These are phyloP conservation scores for Sinopyrophorus schimmeli DNA, from an alignment of 2,888 invertebrate genomes.

Conservation along the genomic window DNA sequence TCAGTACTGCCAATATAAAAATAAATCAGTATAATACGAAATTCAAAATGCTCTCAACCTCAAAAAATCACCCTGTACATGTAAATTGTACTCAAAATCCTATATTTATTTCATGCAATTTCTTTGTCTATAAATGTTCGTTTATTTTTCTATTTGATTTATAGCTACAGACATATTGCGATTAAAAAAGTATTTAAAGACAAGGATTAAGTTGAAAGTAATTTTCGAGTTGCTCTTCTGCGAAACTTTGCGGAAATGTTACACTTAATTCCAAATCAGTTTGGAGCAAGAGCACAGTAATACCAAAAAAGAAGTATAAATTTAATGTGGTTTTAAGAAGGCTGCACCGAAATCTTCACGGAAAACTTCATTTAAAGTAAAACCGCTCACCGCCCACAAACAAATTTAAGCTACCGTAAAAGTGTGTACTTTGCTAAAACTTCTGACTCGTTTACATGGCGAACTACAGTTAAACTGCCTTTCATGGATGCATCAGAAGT, in stretches of 20 bases:
- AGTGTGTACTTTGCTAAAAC: constrained; percentile 24
- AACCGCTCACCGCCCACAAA: constrained; percentile 26
- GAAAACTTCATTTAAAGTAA: constrained; percentile 28
- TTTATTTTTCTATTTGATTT: too few species aligned
- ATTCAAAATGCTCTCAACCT: too few species aligned
- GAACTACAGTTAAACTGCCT: constrained; percentile 27
- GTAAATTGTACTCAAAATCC: too few species aligned
- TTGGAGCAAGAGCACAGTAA: constrained; percentile 17
- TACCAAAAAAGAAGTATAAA: constrained; percentile 22
- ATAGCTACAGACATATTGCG: too few species aligned
- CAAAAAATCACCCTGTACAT: too few species aligned
- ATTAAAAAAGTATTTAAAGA: constrained; percentile 18
- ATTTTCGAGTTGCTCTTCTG: too few species aligned
- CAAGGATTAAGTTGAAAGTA: constrained; percentile 18
- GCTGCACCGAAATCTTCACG: constrained; percentile 18
- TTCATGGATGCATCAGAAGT: constrained; percentile 19
- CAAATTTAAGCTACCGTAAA: constrained; percentile 27
- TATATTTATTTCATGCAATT: too few species aligned
- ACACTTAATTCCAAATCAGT: constrained; percentile 15
- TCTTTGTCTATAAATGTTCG: too few species aligned
- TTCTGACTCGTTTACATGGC: constrained; percentile 24
- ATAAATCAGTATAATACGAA: too few species aligned
- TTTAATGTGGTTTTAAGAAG: constrained; percentile 25
- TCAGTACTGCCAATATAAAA: too few species aligned
- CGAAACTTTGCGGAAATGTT: too few species aligned